Evolutionary conservation across 2,113 vertebrate species (phyloP).

Genomic region (Choloepus hoffmanni): DNA sequence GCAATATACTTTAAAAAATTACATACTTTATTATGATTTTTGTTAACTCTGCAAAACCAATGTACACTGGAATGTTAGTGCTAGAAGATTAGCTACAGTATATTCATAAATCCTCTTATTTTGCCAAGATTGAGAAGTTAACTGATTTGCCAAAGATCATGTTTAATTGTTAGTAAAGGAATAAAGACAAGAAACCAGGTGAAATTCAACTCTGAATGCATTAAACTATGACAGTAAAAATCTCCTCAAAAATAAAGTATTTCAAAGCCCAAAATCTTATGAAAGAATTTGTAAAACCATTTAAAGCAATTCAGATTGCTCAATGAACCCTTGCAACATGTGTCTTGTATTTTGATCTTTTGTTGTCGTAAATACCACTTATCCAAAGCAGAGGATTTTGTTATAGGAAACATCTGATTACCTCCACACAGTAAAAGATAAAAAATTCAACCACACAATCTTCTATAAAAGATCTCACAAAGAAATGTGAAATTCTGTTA

Average conservation of each 20-base stretch:
- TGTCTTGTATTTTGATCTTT: not conserved
- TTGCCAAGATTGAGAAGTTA: slow-evolving; percentile 69
- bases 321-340: not conserved
- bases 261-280: not conserved
- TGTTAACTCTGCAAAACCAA: slow-evolving; percentile 39
- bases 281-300: not conserved
- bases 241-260: not conserved
- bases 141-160: slow-evolving; percentile 60
- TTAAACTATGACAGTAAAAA: not conserved
- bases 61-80: slow-evolving; percentile 45
- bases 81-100: slow-evolving; percentile 40
- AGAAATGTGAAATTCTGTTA: not conserved
- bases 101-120: slow-evolving; percentile 39
- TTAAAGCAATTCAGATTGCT: not conserved
- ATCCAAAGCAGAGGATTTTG: not conserved
- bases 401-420: not conserved
- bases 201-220: not conserved
- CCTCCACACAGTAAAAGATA: not conserved
- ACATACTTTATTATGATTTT: not conserved
- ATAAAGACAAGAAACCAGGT: slow-evolving; percentile 49
- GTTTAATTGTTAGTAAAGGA: slow-evolving; percentile 68
- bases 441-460: not conserved
- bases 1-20: not conserved
- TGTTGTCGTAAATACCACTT: not conserved
- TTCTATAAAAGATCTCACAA: not conserved